These are phyloP conservation scores for Bradysia coprophila DNA, from an alignment of 1,140 invertebrate species.

Conservation along the genomic window DNA sequence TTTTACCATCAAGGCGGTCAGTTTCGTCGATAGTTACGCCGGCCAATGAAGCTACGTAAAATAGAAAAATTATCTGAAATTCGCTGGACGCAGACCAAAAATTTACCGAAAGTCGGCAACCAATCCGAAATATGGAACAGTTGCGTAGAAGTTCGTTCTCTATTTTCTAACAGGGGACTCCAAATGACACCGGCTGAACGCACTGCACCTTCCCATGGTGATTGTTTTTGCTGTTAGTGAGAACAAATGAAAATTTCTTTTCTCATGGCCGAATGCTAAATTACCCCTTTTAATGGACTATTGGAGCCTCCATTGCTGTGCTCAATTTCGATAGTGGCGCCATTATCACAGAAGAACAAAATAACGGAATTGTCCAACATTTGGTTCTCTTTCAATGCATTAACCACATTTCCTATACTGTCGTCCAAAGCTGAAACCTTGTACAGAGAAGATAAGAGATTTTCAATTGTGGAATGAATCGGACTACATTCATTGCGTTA, in stretches of 20 bases:
- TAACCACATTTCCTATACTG: constrained; percentile 58
- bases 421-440: constrained; percentile 75
- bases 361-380: constrained; percentile 57
- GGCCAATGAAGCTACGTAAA: no score
- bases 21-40: no score
- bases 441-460: no score
- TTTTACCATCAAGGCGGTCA: constrained; percentile 53
- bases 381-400: constrained; percentile 38
- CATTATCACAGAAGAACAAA: constrained; percentile 56
- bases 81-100: constrained; percentile 29
- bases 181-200: constrained; percentile 60
- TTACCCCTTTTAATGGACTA: constrained; percentile 66
- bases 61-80: no score
- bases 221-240: constrained; percentile 39
- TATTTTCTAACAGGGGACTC: constrained; percentile 38
- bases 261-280: background rate
- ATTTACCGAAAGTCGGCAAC: constrained; percentile 63
- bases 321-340: constrained; percentile 49
- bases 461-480: no score
- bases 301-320: constrained; percentile 68
- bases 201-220: constrained; percentile 73
- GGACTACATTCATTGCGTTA: no score
- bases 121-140: constrained; percentile 74
- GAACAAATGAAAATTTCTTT: background rate
- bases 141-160: constrained; percentile 42